Percentiles rank a stretch among this genome's conserved stretches.
Conservation (phyloP, 2,797 vertebrate genomes). For the Lophius americanus region DNA sequence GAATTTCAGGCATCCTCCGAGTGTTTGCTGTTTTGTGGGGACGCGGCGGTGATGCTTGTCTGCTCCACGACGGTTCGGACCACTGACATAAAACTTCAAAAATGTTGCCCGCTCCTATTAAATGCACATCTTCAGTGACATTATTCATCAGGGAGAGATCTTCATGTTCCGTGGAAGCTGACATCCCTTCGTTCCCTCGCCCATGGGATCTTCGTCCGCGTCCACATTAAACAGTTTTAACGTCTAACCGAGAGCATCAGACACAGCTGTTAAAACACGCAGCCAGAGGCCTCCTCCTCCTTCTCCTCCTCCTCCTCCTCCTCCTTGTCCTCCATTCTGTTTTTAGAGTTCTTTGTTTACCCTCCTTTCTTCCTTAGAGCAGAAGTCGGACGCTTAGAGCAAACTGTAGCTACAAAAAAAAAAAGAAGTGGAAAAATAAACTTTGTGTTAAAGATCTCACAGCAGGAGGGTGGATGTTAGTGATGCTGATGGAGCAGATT, state of each 20-base stretch:
- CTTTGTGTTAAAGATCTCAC: slow-evolving; percentile 24
- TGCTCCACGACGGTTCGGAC: too few species aligned
- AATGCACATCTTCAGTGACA: too few species aligned
- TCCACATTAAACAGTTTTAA: slow-evolving; percentile 18
- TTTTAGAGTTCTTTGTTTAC: slow-evolving; percentile 41
- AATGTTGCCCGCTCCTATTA: too few species aligned
- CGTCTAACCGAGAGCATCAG: slow-evolving; percentile 38
- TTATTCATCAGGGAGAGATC: too few species aligned
- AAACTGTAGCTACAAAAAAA: slow-evolving; percentile 50
- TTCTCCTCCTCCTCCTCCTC: slow-evolving; percentile 39
- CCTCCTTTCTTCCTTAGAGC: slow-evolving; percentile 28
- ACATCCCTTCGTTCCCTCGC: too few species aligned
- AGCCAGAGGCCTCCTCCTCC: slow-evolving; percentile 54
- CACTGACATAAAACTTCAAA: too few species aligned
- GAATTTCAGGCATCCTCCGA: too few species aligned
- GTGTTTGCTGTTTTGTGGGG: too few species aligned
- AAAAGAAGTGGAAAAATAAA: slow-evolving; percentile 46
- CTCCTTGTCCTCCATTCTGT: slow-evolving; percentile 55
- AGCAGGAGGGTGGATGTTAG: slow-evolving; percentile 18
- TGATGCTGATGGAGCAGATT: slow-evolving; percentile 10
- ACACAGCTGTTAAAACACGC: slow-evolving; percentile 76
- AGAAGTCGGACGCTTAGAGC: slow-evolving; percentile 58
- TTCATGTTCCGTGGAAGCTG: too few species aligned
- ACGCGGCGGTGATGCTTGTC: too few species aligned
- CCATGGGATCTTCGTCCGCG: too few species aligned